Evolutionary conservation across 2,888 invertebrate species (phyloP).

Genomic region (Leptopilina syphax): DNA sequence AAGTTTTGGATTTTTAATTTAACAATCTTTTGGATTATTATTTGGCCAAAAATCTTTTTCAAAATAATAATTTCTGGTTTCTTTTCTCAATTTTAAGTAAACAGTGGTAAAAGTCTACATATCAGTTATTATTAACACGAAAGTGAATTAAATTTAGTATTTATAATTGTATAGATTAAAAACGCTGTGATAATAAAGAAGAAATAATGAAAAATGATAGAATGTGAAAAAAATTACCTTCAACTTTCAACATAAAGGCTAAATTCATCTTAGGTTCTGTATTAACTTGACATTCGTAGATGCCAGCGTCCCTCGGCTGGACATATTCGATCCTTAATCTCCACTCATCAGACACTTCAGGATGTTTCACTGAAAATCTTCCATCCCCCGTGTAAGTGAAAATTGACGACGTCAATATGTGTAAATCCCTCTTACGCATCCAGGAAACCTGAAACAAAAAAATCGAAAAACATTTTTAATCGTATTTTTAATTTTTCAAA

Average conservation of each 20-base stretch:
- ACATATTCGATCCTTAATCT: slow-evolving; percentile 90
- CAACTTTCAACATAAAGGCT: slow-evolving; percentile 87
- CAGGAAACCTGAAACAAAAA: slow-evolving; percentile 83
- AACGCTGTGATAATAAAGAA: not conserved
- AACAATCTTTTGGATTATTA: no score
- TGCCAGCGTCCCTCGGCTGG: slow-evolving; percentile 89
- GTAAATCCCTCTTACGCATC: slow-evolving; percentile 89
- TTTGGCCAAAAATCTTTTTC: no score
- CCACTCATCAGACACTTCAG: slow-evolving; percentile 92
- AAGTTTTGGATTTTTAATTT: no score
- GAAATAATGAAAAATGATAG: not conserved
- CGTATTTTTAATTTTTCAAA: not conserved
- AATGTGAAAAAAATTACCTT: slow-evolving; percentile 80
- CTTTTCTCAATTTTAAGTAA: no score
- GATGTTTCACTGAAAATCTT: slow-evolving; percentile 90
- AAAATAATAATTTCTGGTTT: no score
- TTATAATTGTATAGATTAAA: slow-evolving; percentile 4
- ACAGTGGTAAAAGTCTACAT: not conserved
- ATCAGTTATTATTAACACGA: slow-evolving; percentile 22
- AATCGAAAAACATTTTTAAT: not conserved
- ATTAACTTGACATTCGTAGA: slow-evolving; percentile 90
- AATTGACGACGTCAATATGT: slow-evolving; percentile 90
- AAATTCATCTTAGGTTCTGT: slow-evolving; percentile 93
- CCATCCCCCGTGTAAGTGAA: slow-evolving; percentile 93
- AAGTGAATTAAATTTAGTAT: not conserved